phyloP scores from a whole-genome alignment of 2,113 vertebrate species.

The Ranitomeya variabilis region DNA sequence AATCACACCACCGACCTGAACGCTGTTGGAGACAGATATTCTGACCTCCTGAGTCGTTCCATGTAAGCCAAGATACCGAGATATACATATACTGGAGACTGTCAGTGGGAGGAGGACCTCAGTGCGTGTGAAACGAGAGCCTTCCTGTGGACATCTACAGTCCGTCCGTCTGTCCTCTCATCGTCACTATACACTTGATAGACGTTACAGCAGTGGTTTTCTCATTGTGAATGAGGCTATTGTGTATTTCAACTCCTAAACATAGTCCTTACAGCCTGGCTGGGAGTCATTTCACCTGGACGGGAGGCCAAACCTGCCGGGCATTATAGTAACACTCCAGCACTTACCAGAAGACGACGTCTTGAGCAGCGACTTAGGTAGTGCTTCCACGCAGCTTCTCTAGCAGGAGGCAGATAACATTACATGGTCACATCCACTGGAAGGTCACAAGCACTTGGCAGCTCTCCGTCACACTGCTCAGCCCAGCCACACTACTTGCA shows the following conservation, averaged over 20 bases:
- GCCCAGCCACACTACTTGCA: background rate
- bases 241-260: background rate
- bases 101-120: too few relatives aligned
- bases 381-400: background rate
- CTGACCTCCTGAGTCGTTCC: too few relatives aligned
- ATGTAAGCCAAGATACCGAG: too few relatives aligned
- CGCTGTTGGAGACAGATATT: too few relatives aligned
- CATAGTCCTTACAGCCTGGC: background rate
- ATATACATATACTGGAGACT: too few relatives aligned
- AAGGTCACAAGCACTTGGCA: constrained; percentile 2
- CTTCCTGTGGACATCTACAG: background rate
- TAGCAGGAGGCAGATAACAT: constrained; percentile 24
- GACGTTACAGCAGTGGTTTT: background rate
- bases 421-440: background rate
- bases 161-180: background rate
- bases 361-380: background rate
- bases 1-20: too few relatives aligned
- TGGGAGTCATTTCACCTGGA: background rate
- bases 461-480: background rate
- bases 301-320: background rate
- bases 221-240: background rate
- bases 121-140: too few relatives aligned
- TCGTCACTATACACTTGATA: background rate
- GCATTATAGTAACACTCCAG: background rate
- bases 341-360: background rate